Evolutionary conservation across 2,797 vertebrate genomes (phyloP), one percentile per base, ranked within the genome.

Genomic region (Intellagama lesueurii): DNA sequence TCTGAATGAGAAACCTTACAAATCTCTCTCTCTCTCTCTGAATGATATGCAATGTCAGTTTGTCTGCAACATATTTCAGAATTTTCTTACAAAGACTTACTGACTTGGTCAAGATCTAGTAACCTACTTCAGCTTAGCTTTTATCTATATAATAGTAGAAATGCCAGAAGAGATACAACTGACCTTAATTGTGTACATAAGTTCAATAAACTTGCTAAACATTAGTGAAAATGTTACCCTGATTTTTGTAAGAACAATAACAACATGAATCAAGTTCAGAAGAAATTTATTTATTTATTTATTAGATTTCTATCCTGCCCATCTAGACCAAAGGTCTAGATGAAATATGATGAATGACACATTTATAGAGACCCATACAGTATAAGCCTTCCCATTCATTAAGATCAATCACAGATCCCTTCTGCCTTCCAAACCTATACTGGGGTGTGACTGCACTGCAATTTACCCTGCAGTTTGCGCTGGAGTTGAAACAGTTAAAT

Each of bases 1-100:
- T 86, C 40, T 70, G 32, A 94, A 92, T 88, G 8, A 92, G 75
- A 89, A 92, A 78, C 69, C 87, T 11, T 79, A 6, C 14, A 60
- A 88, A n/a, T n/a, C n/a, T n/a, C n/a, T n/a, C n/a, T n/a, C n/a
- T n/a, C n/a, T n/a, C n/a, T n/a, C n/a, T n/a, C n/a, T n/a, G 77
- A 30, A 1, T 56, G 66, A 82, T 2, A 2, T 79, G 77, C n/a
- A 79, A 17, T 68, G 16, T 35, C 9, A 84, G 1, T 56, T 79
- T 88, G 12, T 76, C 2, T 64, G 7, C 87, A 9, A 7, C 52
- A 32, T 56, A 81, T 82, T 93, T 90, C 44, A 78, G 17, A 35
- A 7, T 69, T 88, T 83, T 52, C 11, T 56, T 56, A 83, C n/a
- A 75, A 32, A 82, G 81, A 56, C 26, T n/a, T 83, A 32, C 76